These are phyloP conservation scores for Tiliacea aurago DNA, from an alignment of 2,888 invertebrate genomes.

Conservation along the genomic window DNA sequence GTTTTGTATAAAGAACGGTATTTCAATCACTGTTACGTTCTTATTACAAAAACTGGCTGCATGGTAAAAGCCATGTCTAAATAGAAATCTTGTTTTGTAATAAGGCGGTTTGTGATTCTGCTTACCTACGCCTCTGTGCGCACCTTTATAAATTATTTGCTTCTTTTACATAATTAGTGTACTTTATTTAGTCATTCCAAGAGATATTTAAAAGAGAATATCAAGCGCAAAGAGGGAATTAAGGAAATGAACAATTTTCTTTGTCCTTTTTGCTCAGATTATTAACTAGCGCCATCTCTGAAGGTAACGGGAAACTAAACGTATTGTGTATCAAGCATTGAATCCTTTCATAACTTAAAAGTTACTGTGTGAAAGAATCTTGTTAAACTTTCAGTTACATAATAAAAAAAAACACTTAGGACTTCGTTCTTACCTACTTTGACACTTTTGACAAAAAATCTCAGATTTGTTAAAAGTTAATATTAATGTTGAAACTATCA, in stretches of 20 bases:
- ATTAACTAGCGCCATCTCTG: slow-evolving; percentile 53
- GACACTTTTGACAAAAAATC: neutral
- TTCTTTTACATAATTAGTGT: slow-evolving; percentile 44
- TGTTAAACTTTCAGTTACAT: neutral
- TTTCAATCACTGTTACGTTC: no score
- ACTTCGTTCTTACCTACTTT: neutral
- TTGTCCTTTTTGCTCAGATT: slow-evolving; percentile 39
- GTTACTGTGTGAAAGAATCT: neutral
- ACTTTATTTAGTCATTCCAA: slow-evolving; percentile 41
- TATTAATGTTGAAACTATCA: neutral
- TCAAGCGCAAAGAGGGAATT: slow-evolving; percentile 35
- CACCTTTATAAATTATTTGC: slow-evolving; percentile 45
- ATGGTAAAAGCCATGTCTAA: no score
- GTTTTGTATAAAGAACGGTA: no score
- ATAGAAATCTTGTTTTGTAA: no score
- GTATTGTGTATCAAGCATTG: slow-evolving; percentile 7
- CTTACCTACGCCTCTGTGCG: slow-evolving; percentile 21
- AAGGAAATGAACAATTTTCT: slow-evolving; percentile 36
- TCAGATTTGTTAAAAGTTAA: neutral
- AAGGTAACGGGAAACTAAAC: slow-evolving; percentile 16
- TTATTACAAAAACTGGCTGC: no score
- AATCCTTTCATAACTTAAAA: slow-evolving; percentile 7
- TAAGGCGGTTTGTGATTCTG: no score
- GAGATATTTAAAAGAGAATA: slow-evolving; percentile 43
- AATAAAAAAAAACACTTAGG: no score